Evolutionary conservation across 2,113 vertebrate species (phyloP).

Genomic region (Dendropsophus ebraccatus): DNA sequence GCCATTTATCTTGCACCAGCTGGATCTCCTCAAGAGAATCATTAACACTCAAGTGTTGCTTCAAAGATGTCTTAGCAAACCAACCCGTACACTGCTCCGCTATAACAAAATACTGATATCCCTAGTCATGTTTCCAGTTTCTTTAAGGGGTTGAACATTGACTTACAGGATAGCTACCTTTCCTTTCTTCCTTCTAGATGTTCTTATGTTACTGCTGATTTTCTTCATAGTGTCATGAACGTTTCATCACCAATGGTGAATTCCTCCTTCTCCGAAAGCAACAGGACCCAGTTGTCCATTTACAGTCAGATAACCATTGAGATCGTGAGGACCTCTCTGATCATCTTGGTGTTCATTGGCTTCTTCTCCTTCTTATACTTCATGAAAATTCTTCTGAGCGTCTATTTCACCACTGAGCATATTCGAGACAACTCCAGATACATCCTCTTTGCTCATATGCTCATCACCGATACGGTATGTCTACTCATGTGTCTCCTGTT

Average conservation of each 20-base stretch:
- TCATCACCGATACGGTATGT: constrained; percentile 2
- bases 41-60: too few species aligned
- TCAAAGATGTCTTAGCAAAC: too few species aligned
- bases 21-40: too few species aligned
- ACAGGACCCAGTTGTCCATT: background rate
- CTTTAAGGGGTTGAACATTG: too few species aligned
- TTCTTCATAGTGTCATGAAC: background rate
- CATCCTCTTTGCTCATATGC: constrained; percentile 44
- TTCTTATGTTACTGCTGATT: too few species aligned
- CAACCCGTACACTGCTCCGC: too few species aligned
- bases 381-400: background rate
- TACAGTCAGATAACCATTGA: background rate
- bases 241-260: background rate
- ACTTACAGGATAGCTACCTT: too few species aligned
- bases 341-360: background rate
- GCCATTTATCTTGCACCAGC: too few species aligned
- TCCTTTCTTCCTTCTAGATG: too few species aligned
- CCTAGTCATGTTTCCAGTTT: too few species aligned
- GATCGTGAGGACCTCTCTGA: background rate
- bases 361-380: constrained; percentile 37
- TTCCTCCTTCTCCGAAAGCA: background rate
- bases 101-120: too few species aligned
- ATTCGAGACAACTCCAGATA: constrained; percentile 3
- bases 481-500: background rate
- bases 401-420: constrained; percentile 3